phyloP scores from a whole-genome alignment of 2,888 invertebrate genomes.

The Sminthurinus aureus region DNA sequence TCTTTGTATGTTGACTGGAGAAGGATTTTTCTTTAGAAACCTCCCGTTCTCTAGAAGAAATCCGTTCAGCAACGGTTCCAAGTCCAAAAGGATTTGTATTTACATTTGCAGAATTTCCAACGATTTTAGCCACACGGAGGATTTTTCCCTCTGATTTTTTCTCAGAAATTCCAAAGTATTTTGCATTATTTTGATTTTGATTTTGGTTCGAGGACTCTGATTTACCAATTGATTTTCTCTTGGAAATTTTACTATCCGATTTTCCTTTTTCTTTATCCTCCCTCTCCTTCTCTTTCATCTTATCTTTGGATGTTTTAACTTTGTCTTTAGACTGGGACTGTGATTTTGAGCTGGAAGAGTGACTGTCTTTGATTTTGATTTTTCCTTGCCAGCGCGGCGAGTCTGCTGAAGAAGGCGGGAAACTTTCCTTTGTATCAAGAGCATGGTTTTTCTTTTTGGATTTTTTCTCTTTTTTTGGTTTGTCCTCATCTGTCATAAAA shows the following conservation, averaged over 20 bases:
- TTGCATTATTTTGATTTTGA: neutral
- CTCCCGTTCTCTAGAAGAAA: too few relatives aligned
- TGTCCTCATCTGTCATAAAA: neutral
- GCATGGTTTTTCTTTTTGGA: neutral
- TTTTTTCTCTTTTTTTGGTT: neutral
- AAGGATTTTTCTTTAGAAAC: neutral
- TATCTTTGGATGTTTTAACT: neutral
- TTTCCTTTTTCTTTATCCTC: neutral
- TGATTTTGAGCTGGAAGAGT: neutral
- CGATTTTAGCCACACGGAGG: neutral
- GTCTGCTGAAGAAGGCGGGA: neutral
- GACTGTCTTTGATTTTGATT: neutral
- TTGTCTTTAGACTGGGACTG: neutral
- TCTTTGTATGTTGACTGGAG: constrained; percentile 11
- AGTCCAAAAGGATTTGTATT: neutral
- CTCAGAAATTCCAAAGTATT: neutral
- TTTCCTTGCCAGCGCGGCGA: neutral
- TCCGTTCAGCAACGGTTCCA: neutral
- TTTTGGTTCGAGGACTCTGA: neutral
- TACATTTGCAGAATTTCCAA: neutral
- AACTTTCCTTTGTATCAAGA: neutral
- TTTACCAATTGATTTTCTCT: neutral
- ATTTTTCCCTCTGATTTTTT: constrained; percentile 19
- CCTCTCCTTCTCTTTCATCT: neutral
- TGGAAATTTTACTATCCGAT: neutral